Base-by-base conservation (phyloP, 2,113 vertebrate genomes). In the Myotis brandtii region DNA sequence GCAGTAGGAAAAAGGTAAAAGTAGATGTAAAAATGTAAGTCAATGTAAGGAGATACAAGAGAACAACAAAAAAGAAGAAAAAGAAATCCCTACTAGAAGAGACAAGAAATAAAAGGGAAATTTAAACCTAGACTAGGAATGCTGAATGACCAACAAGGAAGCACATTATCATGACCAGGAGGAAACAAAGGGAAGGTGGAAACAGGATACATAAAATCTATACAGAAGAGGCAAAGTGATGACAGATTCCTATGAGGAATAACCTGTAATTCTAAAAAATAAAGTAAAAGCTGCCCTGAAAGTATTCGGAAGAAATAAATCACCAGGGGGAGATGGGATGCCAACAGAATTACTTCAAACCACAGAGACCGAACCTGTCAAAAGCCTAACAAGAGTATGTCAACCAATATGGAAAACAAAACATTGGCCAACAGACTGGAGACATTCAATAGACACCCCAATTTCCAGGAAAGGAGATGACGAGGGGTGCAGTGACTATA, bases 1-100 rank as follows among this genome's bases (percentile, higher is more conserved):
- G 46, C 64, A 94, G n/a, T 69, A 90, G 79, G 70, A 86, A 89
- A 89, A 94, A 84, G 82, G 66, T 17, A 77, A 12, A 70, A 92
- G 25, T 95, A 92, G 87, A 59, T 83, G 59, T 64, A 30, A 59
- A 67, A 59, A 81, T 56, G 34, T 40, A 59, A 59, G 8, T 43
- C 34, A 27, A 40, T 80, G 20, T 37, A 34, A 80, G n/a, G 52
- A 80, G n/a, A 80, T 37, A 80, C n/a, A 56, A 56, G n/a, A 80
- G 52, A 80, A 80, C 21, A 56, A 56, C 48, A 54, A 79, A n/a
- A 77, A 52, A 72, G 9, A 40, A 40, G 13, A 12, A 13, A 72
- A 13, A 72, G 6, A 20, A n/a, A 12, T 52, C 32, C 50, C 18
- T 52, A 37, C n/a, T 23, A 56, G 13, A 56, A 25, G 21, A 80